Conservation (phyloP, 2,113 vertebrate species). For the Xyrauchen texanus region DNA sequence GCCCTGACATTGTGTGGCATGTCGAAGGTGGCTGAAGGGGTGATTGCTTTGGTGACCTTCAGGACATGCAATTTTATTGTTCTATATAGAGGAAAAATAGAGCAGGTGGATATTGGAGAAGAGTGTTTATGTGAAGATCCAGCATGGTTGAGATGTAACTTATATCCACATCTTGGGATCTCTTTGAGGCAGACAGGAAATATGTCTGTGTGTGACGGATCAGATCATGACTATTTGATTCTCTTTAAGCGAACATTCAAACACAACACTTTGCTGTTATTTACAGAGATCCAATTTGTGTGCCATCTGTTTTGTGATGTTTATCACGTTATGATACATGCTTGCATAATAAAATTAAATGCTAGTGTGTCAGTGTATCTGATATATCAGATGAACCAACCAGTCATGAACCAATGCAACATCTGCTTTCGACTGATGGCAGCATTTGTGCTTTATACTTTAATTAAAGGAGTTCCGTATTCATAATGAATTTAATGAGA, state of each 20-base stretch:
- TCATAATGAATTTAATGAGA: constrained; percentile 11
- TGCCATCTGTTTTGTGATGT: not conserved
- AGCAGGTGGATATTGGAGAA: not conserved
- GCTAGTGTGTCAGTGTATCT: constrained; percentile 23
- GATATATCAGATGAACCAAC: constrained; percentile 6
- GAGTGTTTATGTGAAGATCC: not conserved
- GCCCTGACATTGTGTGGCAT: constrained; percentile 3
- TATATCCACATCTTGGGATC: constrained; percentile 5
- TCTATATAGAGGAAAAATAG: not conserved
- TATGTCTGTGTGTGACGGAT: not conserved
- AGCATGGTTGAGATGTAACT: not conserved
- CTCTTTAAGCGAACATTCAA: not conserved
- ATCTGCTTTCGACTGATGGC: constrained; percentile 40
- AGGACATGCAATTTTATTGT: not conserved
- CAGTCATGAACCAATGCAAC: constrained; percentile 32
- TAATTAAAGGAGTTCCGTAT: constrained; percentile 25
- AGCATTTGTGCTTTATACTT: constrained; percentile 21
- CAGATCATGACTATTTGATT: not conserved
- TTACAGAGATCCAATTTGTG: not conserved
- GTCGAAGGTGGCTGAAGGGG: not conserved
- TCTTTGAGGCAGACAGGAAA: not conserved
- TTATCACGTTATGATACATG: constrained; percentile 13
- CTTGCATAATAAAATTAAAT: constrained; percentile 3
- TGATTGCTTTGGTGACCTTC: not conserved
- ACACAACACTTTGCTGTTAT: not conserved